Conservation (phyloP, 2,113 vertebrate species). For the Mormoops blainvillei region DNA sequence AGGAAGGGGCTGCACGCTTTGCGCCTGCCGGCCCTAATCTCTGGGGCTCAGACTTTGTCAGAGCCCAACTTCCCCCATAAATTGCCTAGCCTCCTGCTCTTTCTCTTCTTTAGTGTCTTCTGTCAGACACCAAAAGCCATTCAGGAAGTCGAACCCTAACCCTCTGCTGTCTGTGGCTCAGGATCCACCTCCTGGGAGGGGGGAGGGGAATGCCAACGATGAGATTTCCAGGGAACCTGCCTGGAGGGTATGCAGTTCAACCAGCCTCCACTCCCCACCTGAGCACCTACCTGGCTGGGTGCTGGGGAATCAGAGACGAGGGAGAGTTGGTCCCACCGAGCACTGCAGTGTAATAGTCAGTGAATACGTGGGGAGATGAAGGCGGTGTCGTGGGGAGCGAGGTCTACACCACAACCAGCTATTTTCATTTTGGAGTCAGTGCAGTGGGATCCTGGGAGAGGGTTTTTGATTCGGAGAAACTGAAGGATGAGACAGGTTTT, state of each 20-base stretch:
- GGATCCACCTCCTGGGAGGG: neutral
- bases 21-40: neutral
- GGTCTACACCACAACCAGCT: neutral
- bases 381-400: neutral
- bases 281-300: neutral
- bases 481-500: neutral
- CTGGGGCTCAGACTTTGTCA: conserved; percentile 22
- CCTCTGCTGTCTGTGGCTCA: neutral
- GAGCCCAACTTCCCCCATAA: conserved; percentile 25
- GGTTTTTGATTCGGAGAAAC: neutral
- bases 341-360: rapidly evolving
- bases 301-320: neutral
- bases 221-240: neutral
- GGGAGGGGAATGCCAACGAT: rapidly evolving
- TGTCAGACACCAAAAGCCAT: conserved; percentile 17
- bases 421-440: neutral
- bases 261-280: neutral
- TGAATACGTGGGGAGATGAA: neutral
- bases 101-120: conserved; percentile 45
- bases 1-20: neutral
- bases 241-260: neutral
- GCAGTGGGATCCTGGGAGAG: neutral
- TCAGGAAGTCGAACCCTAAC: conserved; percentile 19
- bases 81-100: conserved; percentile 43
- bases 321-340: neutral